phyloP scores from a whole-genome alignment of 1,140 invertebrate species.

The Dendroctonus valens region DNA sequence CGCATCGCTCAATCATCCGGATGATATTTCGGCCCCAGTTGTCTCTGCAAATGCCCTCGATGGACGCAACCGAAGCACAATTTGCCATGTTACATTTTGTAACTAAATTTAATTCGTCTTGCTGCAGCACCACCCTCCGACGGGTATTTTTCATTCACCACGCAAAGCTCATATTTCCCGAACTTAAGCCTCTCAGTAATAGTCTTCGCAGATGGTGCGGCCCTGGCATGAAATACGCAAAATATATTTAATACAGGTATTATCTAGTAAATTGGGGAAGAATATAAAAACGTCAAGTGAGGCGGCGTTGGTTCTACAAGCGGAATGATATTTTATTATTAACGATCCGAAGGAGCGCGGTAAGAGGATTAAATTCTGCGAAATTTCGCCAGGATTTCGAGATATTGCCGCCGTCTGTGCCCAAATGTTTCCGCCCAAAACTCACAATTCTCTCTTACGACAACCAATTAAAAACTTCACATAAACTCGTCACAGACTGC shows the following conservation, averaged over 20 bases:
- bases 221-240: constrained; percentile 1
- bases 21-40: no score
- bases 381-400: constrained; percentile 14
- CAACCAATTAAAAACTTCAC: no score
- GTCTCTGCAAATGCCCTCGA: no score
- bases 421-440: background rate
- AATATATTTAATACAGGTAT: constrained; percentile 13
- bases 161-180: background rate
- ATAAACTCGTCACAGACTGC: no score
- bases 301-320: background rate
- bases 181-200: background rate
- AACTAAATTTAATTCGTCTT: no score
- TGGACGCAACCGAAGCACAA: no score
- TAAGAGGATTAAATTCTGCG: constrained; percentile 34
- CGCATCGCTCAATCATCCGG: no score
- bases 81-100: no score
- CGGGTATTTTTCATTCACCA: constrained; percentile 5
- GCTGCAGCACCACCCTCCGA: no score
- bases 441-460: no score
- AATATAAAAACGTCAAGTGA: constrained; percentile 26
- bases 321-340: constrained; percentile 33
- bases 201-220: constrained; percentile 3
- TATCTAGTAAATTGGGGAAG: constrained; percentile 19
- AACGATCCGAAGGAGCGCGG: constrained; percentile 22
- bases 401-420: constrained; percentile 6